Base-by-base conservation (phyloP, 2,113 vertebrate species). In the Callipepla squamata region DNA sequence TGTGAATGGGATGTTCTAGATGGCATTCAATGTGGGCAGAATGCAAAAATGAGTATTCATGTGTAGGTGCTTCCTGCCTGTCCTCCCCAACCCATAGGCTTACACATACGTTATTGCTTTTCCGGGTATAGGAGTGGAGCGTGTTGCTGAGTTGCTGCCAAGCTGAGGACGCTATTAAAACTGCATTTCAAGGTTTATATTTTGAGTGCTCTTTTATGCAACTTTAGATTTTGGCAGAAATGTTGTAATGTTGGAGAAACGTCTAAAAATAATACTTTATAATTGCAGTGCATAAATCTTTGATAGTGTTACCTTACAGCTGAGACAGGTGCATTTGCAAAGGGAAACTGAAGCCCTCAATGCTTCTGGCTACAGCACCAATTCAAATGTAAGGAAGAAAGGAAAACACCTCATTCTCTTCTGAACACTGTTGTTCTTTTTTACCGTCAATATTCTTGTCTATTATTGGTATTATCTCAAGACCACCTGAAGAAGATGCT, bases 151-250 rank as follows among this genome's bases (percentile, higher is more conserved):
- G 32, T 13, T 74, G 57, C 85, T 90, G 87, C 87, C 87, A 90
- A 83, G 68, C 32, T 67, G 34, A 82, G 87, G 59, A n/a, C 44
- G 44, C 59, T 48, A 69, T 91, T 94, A 83, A 93, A 94, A 87
- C 44, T 74, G 38, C 85, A 93, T 91, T 91, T 91, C 80, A 80
- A 83, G 73, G 85, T 88, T 95, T 94, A 80, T 10, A 72, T 72
- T 88, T 92, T 18, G 18, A 92, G 76, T 65, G 80, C 57, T 95
- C 34, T 92, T 92, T 93, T 78, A 92, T 42, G 53, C 22, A 88
- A 80, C 90, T 88, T 86, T 6, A 84, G 85, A 67, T 72, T 80
- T 88, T 78, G 73, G 55, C 38, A 86, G 73, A 94, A 94, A 88
- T 57, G 50, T 62, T 82, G 50, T 59, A 93, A 86, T 0, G 1